These are phyloP conservation scores for Meliscaeva auricollis DNA, from an alignment of 2,888 invertebrate species.

Conservation along the genomic window DNA sequence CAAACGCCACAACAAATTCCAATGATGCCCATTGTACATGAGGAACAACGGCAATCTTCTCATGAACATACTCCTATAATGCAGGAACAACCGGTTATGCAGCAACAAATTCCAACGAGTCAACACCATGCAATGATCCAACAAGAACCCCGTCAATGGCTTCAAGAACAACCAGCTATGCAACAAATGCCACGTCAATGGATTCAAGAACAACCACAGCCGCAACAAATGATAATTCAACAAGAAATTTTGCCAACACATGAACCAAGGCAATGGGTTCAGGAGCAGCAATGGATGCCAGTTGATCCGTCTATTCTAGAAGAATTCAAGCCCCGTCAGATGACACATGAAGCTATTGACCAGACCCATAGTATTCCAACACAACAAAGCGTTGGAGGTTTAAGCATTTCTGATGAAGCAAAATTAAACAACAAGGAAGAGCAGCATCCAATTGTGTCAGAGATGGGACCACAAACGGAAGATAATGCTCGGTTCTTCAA, in stretches of 20 bases:
- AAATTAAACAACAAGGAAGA: conserved; percentile 39
- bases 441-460: conserved; percentile 58
- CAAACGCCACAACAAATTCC: neutral
- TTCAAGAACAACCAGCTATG: conserved; percentile 28
- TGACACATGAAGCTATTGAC: conserved; percentile 11
- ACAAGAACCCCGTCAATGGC: conserved; percentile 44
- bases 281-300: conserved; percentile 37
- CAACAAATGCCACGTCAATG: conserved; percentile 49
- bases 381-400: neutral
- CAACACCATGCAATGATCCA: conserved; percentile 27
- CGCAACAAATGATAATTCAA: conserved; percentile 30
- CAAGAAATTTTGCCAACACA: conserved; percentile 18
- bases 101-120: neutral
- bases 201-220: conserved; percentile 44
- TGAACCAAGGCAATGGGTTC: conserved; percentile 33
- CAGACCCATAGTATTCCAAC: neutral
- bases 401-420: conserved; percentile 32
- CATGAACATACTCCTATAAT: conserved; percentile 18
- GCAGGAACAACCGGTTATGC: conserved; percentile 13
- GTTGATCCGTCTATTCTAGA: conserved; percentile 19
- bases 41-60: conserved; percentile 34
- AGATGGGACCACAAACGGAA: conserved; percentile 66
- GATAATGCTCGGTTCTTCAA: conserved; percentile 59
- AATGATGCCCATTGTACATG: conserved; percentile 12
- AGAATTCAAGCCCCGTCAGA: conserved; percentile 28